These are phyloP conservation scores for Prinia subflava DNA, from an alignment of 2,113 vertebrate species.

Conservation along the genomic window DNA sequence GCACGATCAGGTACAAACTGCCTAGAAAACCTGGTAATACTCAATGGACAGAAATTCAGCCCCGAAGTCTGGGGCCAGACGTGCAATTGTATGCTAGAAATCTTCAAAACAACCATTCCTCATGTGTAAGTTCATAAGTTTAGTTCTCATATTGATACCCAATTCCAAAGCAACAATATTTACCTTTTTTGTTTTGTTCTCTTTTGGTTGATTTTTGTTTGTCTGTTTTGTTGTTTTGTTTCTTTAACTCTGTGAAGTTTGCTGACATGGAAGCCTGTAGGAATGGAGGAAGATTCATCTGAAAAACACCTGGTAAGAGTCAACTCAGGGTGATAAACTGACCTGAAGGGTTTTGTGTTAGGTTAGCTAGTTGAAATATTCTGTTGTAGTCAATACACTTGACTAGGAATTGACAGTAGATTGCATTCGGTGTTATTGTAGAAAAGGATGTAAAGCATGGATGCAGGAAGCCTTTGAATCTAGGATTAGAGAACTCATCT, in stretches of 20 bases:
- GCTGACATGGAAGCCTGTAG: conserved; percentile 90
- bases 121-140: conserved; percentile 73
- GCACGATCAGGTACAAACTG: conserved; percentile 97
- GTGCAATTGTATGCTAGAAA: conserved; percentile 94
- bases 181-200: not conserved
- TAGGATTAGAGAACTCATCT: not conserved
- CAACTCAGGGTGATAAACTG: not conserved
- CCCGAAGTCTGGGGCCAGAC: conserved; percentile 92
- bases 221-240: not conserved
- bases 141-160: not conserved
- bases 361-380: not conserved
- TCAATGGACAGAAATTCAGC: conserved; percentile 95
- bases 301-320: conserved; percentile 89
- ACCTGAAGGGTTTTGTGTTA: not conserved
- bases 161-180: not conserved
- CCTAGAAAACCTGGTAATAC: conserved; percentile 95
- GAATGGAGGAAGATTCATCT: conserved; percentile 87
- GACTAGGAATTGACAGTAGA: not conserved
- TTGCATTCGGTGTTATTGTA: not conserved
- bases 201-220: not conserved
- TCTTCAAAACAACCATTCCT: conserved; percentile 94
- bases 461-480: not conserved
- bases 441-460: not conserved
- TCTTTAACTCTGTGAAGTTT: conserved; percentile 73
- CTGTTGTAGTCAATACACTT: not conserved